phyloP scores from a whole-genome alignment of 23 tunicate species.

The Phallusia fumigata region DNA sequence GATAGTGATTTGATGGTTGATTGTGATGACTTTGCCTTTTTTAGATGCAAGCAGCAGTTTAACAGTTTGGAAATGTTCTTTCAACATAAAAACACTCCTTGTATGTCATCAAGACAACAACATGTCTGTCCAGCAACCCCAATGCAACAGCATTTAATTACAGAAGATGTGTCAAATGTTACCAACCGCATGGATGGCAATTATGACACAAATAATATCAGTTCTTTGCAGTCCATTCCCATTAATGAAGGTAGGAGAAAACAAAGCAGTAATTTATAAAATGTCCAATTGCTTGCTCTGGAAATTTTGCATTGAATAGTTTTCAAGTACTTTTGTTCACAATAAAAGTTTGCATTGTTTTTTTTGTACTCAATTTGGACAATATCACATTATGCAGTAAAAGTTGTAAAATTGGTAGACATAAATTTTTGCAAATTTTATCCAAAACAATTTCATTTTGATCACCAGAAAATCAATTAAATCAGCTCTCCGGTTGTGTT shows the following conservation, averaged over 20 bases:
- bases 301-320: too few species aligned
- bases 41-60: constrained; percentile 46
- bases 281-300: too few species aligned
- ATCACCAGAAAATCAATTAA: neutral
- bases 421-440: too few species aligned
- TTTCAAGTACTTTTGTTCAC: too few species aligned
- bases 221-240: neutral
- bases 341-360: too few species aligned
- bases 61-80: constrained; percentile 23
- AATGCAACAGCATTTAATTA: neutral
- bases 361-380: too few species aligned
- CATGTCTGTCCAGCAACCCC: neutral
- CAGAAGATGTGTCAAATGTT: constrained; percentile 9
- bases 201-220: neutral
- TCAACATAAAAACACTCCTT: constrained; percentile 33
- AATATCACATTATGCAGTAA: too few species aligned
- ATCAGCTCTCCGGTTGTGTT: neutral
- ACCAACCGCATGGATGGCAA: neutral
- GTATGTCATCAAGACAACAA: neutral
- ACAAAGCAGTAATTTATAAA: too few species aligned
- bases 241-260: neutral
- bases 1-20: too few species aligned
- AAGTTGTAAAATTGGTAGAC: too few species aligned
- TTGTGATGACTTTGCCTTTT: neutral
- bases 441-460: too few species aligned